Percentiles rank a stretch among this genome's conserved stretches.
Conservation (phyloP, 1,140 invertebrate species). For the Caenorhabditis latens region DNA sequence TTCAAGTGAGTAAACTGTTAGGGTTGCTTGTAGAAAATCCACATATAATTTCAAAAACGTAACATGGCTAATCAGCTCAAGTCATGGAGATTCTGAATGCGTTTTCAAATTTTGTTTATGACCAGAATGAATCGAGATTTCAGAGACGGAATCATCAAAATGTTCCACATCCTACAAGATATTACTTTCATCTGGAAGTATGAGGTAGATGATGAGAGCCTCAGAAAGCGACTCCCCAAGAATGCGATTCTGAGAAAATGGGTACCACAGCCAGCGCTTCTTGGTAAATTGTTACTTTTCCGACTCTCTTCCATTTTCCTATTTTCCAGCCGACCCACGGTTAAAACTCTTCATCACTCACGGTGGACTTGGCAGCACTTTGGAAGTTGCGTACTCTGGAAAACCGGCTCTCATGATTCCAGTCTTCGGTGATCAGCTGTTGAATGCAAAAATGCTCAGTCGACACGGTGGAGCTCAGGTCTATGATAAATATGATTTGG, state of each 20-base stretch:
- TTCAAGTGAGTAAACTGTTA: background rate
- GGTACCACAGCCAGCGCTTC: slow-evolving; percentile 55
- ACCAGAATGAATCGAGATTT: background rate
- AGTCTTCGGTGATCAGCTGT: slow-evolving; percentile 68
- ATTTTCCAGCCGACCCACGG: slow-evolving; percentile 68
- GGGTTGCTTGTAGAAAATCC: too few relatives aligned
- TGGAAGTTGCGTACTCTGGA: slow-evolving; percentile 67
- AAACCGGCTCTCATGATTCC: slow-evolving; percentile 69
- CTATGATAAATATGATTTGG: slow-evolving; percentile 60
- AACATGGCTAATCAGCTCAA: too few relatives aligned
- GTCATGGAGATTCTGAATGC: too few relatives aligned
- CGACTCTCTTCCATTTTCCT: background rate
- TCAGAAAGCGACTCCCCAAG: background rate
- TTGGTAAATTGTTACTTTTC: background rate
- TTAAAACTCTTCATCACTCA: slow-evolving; percentile 70
- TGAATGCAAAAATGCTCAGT: slow-evolving; percentile 63
- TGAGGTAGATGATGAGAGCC: slow-evolving; percentile 1
- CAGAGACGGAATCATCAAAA: slow-evolving; percentile 48
- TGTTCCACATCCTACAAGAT: slow-evolving; percentile 26
- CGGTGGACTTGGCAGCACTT: slow-evolving; percentile 67
- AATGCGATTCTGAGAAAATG: slow-evolving; percentile 26
- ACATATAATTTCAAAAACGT: too few relatives aligned
- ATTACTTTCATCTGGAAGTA: slow-evolving; percentile 37
- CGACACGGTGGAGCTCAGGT: slow-evolving; percentile 56
- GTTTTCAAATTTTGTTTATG: too few relatives aligned